Percentiles rank a stretch among this genome's conserved stretches.
These are phyloP conservation scores for Lasiurus cinereus DNA, from an alignment of 2,113 vertebrate genomes.

Conservation along the genomic window DNA sequence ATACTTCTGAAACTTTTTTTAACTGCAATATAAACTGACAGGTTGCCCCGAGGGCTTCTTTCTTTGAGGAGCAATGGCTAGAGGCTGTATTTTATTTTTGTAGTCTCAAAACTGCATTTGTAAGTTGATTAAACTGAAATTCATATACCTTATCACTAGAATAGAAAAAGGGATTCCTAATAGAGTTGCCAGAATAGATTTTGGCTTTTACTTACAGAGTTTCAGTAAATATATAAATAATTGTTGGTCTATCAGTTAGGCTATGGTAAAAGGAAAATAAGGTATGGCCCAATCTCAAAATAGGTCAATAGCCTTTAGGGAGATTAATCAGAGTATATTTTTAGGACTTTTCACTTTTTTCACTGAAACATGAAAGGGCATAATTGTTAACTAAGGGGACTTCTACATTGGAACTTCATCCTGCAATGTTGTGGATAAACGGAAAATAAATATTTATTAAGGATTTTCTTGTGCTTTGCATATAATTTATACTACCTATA, in stretches of 20 bases:
- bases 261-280: conserved; percentile 29
- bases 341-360: neutral
- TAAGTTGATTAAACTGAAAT: conserved; percentile 78
- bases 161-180: conserved; percentile 36
- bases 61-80: conserved; percentile 69
- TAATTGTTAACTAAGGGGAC: neutral
- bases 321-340: neutral
- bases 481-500: neutral
- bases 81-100: conserved; percentile 72
- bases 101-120: conserved; percentile 64
- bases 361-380: neutral
- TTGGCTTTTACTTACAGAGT: conserved; percentile 35
- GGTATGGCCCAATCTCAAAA: conserved; percentile 1
- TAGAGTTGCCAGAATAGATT: neutral
- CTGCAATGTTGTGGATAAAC: neutral
- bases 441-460: neutral
- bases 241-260: conserved; percentile 1
- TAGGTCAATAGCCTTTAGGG: neutral
- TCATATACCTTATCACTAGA: conserved; percentile 18
- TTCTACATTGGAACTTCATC: neutral
- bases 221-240: neutral
- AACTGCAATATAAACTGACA: conserved; percentile 80
- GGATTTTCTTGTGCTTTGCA: neutral
- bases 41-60: conserved; percentile 70
- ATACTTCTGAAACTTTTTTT: conserved; percentile 77